phyloP scores from a whole-genome alignment of 2,797 vertebrate genomes.

The Macrochelys suwanniensis region DNA sequence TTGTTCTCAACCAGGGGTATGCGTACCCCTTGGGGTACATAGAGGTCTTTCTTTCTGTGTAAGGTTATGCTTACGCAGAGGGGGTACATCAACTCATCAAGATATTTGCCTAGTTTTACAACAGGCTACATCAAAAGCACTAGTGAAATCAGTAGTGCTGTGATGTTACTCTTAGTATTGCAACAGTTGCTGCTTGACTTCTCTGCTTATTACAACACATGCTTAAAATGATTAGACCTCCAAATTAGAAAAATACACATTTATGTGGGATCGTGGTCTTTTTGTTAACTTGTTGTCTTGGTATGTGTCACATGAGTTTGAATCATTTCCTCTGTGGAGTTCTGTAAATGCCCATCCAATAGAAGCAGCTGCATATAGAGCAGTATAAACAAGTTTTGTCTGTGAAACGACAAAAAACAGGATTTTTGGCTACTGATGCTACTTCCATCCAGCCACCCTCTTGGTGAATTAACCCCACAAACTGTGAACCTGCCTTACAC shows the following conservation, averaged over 20 bases:
- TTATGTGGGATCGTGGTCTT: neutral
- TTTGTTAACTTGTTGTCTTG: slow-evolving; percentile 47
- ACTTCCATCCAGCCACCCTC: no score
- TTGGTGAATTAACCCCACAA: no score
- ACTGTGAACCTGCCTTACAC: neutral
- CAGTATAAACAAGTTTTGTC: no score
- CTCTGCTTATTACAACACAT: neutral
- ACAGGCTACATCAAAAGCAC: no score
- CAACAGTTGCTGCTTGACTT: neutral
- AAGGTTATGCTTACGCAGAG: no score
- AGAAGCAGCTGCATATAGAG: slow-evolving; percentile 21
- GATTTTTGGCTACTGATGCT: no score
- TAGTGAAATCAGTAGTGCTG: neutral
- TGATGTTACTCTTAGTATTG: slow-evolving; percentile 2
- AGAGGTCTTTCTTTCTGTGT: no score
- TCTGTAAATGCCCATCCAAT: slow-evolving; percentile 25
- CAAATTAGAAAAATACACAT: slow-evolving; percentile 10
- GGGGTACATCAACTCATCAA: no score
- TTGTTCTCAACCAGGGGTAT: no score
- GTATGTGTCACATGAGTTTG: slow-evolving; percentile 54
- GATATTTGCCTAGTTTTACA: no score
- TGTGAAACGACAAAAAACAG: no score
- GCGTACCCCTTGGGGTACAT: no score
- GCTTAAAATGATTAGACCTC: slow-evolving; percentile 15
- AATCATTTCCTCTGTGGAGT: slow-evolving; percentile 72